phyloP scores from a whole-genome alignment of 2,113 vertebrate species.

The Sinocyclocheilus anophthalmus region DNA sequence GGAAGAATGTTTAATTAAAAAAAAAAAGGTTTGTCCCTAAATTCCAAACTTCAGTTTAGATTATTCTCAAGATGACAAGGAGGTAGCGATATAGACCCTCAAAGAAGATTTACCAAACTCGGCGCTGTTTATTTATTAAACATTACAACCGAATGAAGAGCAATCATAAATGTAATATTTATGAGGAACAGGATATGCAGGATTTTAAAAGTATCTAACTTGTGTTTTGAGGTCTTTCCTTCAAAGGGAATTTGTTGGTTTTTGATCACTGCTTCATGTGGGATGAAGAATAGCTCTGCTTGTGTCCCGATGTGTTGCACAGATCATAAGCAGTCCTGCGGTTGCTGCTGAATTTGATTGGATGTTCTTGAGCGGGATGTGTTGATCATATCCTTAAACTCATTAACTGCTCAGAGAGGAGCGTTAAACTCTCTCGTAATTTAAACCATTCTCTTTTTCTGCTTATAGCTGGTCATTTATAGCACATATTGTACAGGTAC shows the following conservation, averaged over 20 bases:
- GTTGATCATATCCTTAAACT: conserved; percentile 73
- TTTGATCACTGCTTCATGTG: conserved; percentile 32
- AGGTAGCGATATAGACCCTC: not conserved
- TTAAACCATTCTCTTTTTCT: conserved; percentile 64
- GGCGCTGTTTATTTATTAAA: conserved; percentile 42
- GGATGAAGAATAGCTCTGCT: conserved; percentile 5
- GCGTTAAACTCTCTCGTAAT: conserved; percentile 62
- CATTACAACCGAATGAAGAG: conserved; percentile 47
- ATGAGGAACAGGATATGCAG: conserved; percentile 31
- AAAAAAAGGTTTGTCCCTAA: not conserved
- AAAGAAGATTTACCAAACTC: not conserved
- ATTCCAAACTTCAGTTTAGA: conserved; percentile 9
- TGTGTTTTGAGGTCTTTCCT: conserved; percentile 35
- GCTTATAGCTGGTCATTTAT: conserved; percentile 55
- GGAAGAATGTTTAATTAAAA: not conserved
- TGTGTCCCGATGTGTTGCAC: conserved; percentile 25
- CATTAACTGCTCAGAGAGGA: conserved; percentile 50
- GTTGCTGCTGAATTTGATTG: conserved; percentile 7
- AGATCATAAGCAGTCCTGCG: conserved; percentile 46
- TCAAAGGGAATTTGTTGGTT: conserved; percentile 49
- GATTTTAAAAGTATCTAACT: conserved; percentile 31
- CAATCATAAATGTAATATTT: conserved; percentile 44
- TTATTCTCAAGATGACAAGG: conserved; percentile 17
- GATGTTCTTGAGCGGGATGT: conserved; percentile 60
- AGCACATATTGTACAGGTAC: conserved; percentile 26